These are phyloP conservation scores for Tachysurus fulvidraco DNA, from an alignment of 2,113 vertebrate genomes.

Conservation along the genomic window DNA sequence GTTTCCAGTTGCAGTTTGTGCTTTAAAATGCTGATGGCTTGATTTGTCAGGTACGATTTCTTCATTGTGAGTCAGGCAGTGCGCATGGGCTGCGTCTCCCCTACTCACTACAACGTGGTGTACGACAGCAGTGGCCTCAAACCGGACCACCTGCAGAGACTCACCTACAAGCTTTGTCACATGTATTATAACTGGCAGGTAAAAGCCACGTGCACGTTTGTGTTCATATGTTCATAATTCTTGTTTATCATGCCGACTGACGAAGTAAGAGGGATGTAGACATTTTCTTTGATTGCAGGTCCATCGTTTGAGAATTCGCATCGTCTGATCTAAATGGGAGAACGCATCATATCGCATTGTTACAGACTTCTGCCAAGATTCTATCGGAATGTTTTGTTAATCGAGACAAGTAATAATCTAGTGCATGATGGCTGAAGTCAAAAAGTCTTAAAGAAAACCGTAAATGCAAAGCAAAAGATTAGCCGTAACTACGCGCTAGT, in stretches of 20 bases:
- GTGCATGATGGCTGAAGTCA: background rate
- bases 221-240: background rate
- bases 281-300: background rate
- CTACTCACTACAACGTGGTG: slow-evolving; percentile 93
- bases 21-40: background rate
- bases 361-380: background rate
- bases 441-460: background rate
- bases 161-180: slow-evolving; percentile 95
- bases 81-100: slow-evolving; percentile 79
- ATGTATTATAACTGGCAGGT: slow-evolving; percentile 98
- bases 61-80: slow-evolving; percentile 91
- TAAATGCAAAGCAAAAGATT: background rate
- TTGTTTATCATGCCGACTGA: background rate
- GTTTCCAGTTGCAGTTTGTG: background rate
- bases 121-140: slow-evolving; percentile 89
- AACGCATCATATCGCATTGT: background rate
- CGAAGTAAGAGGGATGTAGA: background rate
- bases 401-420: background rate
- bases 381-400: background rate
- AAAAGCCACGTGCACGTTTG: slow-evolving; percentile 47
- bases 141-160: slow-evolving; percentile 89
- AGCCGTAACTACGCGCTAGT: background rate
- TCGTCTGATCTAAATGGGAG: background rate
- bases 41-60: slow-evolving; percentile 85
- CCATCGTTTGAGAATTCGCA: background rate